Base-by-base conservation (phyloP, 2,797 vertebrate species). In the Micropoecilia bifurca region DNA sequence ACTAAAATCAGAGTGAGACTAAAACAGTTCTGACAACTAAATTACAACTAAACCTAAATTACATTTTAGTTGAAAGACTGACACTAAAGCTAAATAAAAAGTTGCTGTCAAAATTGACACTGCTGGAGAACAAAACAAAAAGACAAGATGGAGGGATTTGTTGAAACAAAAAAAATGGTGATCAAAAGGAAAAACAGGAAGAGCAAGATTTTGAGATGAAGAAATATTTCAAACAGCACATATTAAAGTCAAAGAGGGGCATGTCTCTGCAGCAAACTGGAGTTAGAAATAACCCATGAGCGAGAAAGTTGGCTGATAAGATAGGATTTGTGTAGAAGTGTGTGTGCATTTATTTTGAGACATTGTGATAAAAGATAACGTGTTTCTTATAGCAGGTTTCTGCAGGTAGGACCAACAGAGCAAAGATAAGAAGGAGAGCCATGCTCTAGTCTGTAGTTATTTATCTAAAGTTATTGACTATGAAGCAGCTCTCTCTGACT, bases 231-330 rank as follows among this genome's bases (percentile, higher is more conserved):
- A 30, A 75, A 33, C 4, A 47, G 13, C 14, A n/a, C 66, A 43
- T 28, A 33, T 53, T 69, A 80, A 82, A 76, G 43, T 80, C 13
- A 75, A 69, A 86, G 69, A 84, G 73, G 66, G 88, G 87, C 91
- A 92, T 87, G 92, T 92, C 91, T 85, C 87, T 80, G 82, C 91
- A 93, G 89, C 82, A 88, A 78, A 81, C 82, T 77, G 88, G 86
- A 89, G 89, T 89, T 80, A 90, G 86, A 85, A 89, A 71, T 50
- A 47, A 76, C 73, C 92, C 92, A 84, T 66, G 71, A 77, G 83
- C 85, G 88, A 88, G 80, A 84, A 68, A 61, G 77, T 81, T 78
- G 80, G 87, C 75, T 84, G 88, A 57, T 77, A 77, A 90, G 76
- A 87, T 90, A 89, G 36, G 88, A 83, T 22, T 50, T 89, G 90